These are phyloP conservation scores for Scarus forsteni DNA, from an alignment of 2,797 vertebrate genomes.

Conservation along the genomic window DNA sequence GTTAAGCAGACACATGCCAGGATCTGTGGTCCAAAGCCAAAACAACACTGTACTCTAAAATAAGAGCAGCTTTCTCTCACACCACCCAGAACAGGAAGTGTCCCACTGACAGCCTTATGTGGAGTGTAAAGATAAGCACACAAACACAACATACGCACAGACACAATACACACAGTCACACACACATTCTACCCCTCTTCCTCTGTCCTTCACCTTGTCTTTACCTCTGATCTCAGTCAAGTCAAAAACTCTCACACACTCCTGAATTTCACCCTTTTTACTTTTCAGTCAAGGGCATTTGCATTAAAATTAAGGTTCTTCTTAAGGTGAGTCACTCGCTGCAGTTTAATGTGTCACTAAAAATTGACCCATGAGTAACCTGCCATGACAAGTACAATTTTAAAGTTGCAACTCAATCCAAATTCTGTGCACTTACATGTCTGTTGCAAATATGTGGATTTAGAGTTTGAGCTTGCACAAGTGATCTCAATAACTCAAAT, in stretches of 20 bases:
- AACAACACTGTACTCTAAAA: neutral
- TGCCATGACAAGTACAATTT: no score
- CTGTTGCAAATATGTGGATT: no score
- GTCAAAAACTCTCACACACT: neutral
- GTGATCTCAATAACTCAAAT: no score
- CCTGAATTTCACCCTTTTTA: slow-evolving; percentile 1
- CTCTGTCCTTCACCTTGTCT: slow-evolving; percentile 10
- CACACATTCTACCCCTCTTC: neutral
- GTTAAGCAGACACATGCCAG: neutral
- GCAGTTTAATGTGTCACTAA: neutral
- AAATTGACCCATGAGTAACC: no score
- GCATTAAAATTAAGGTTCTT: neutral
- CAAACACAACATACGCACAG: neutral
- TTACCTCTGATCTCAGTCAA: slow-evolving; percentile 6
- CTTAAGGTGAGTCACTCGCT: neutral
- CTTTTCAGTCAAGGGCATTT: neutral
- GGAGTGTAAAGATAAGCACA: neutral
- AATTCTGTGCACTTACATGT: no score
- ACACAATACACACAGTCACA: neutral
- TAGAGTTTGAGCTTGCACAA: no score
- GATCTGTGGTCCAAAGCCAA: neutral
- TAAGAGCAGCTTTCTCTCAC: neutral
- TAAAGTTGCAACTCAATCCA: no score
- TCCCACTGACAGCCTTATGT: slow-evolving; percentile 7
- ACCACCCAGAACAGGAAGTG: slow-evolving; percentile 14